Evolutionary conservation across 2,888 invertebrate genomes (phyloP), one percentile per base, ranked within the genome.

Genomic region (Frankliniella intonsa): DNA sequence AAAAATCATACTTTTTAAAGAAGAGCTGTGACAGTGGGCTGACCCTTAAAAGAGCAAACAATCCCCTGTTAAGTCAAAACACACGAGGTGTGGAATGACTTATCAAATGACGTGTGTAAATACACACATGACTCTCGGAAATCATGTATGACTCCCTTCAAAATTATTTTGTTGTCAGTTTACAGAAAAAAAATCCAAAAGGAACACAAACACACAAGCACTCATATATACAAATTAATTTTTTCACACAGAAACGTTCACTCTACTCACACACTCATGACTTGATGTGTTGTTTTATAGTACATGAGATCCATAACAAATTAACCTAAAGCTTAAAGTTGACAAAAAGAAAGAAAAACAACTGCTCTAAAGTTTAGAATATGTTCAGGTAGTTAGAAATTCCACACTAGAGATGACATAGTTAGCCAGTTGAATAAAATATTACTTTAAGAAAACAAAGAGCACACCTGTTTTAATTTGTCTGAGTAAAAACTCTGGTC

Each of bases 291-390:
- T 76, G 25, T 22, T 76, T 76, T 76, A 76, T 76, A 76, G 69
- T 76, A 76, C 69, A 76, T 76, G 69, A 76, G 69, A 76, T 76
- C 69, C 69, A 76, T 76, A 76, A 76, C 69, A 76, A 25, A 76
- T 12, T 76, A 76, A 22, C 69, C 69, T 76, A 76, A 12, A 76
- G 69, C 69, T 76, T 76, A 76, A 22, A 76, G 25, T 76, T 22
- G 10, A 76, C 0, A 22, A 22, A 69, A n/a, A 69, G 69, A 76
- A 76, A 76, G 22, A 25, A 25, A 76, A 76, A 76, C 69, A 69
- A 19, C 22, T 76, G 69, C 10, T 76, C 25, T 76, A 11, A 12
- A 76, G 22, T 25, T 76, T 76, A 25, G 25, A 76, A 76, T 22
- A 9, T 10, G 12, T 10, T 22, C 12, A 76, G 69, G 12, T 76